Evolutionary conservation across 2,888 invertebrate species (phyloP).

Genomic region (Limnephilus rhombicus): DNA sequence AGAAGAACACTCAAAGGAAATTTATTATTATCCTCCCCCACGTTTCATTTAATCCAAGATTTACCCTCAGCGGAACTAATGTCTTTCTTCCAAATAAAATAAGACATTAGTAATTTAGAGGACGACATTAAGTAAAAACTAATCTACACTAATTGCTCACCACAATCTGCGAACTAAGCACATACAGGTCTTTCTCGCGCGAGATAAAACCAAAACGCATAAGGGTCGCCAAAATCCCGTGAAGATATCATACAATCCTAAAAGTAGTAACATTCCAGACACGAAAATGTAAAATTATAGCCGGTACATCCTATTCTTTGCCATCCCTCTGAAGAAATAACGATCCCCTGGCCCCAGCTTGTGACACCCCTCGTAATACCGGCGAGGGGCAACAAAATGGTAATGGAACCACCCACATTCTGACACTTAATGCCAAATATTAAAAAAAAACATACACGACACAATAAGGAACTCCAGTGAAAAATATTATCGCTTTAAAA

Average conservation of each 20-base stretch:
- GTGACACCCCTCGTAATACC: conserved; percentile 34
- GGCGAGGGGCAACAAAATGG: conserved; percentile 23
- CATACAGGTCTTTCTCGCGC: not conserved
- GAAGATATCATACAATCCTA: conserved; percentile 8
- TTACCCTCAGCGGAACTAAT: not conserved
- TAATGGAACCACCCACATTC: conserved; percentile 19
- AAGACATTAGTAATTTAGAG: not conserved
- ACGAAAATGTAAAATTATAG: conserved; percentile 38
- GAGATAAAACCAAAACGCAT: conserved; percentile 12
- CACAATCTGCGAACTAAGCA: not conserved
- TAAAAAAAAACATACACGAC: not conserved
- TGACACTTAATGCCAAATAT: not conserved
- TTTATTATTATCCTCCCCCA: not conserved
- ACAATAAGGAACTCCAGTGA: no score
- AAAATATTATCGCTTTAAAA: no score
- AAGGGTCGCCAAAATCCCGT: conserved; percentile 2
- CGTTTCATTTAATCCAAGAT: not conserved
- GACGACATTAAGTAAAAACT: not conserved
- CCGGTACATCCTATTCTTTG: conserved; percentile 31
- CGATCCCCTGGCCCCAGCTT: conserved; percentile 33
- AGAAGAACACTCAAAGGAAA: not conserved
- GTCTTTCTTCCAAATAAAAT: not conserved
- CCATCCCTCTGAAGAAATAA: conserved; percentile 38
- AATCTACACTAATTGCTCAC: not conserved
- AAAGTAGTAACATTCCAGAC: conserved; percentile 29